Evolutionary conservation across 2,113 vertebrate genomes (phyloP).

Genomic region (Odocoileus virginianus): DNA sequence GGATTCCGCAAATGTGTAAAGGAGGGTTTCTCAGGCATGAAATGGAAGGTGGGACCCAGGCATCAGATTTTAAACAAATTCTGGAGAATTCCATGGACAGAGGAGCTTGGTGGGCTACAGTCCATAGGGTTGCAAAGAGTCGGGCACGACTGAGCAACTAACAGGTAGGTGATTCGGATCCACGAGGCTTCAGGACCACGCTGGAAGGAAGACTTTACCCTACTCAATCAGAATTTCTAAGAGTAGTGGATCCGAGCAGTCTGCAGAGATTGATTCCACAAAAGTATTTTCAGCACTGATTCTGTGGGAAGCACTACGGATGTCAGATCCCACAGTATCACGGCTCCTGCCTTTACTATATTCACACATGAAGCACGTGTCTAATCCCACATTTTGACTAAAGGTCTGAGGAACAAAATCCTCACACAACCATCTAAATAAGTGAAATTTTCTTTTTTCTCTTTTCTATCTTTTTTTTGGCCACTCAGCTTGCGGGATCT

Average conservation of each 20-base stretch:
- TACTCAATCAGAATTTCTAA: background rate
- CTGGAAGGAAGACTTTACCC: background rate
- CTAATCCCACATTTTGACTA: constrained; percentile 1
- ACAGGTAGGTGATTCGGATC: background rate
- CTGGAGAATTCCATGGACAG: background rate
- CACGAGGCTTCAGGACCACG: background rate
- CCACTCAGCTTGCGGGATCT: background rate
- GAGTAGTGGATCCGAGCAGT: background rate
- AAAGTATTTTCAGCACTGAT: background rate
- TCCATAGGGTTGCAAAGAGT: background rate
- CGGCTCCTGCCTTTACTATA: background rate
- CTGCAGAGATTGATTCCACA: background rate
- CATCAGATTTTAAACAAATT: background rate
- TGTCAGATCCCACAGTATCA: background rate
- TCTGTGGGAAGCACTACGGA: background rate
- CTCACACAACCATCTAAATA: constrained; percentile 1
- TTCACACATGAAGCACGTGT: background rate
- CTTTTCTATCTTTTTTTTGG: background rate
- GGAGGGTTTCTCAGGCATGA: background rate
- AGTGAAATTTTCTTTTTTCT: background rate
- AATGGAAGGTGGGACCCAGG: background rate
- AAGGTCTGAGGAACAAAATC: background rate
- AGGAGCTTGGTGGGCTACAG: background rate
- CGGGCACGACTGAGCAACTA: background rate
- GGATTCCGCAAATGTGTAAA: background rate